Conservation (phyloP, 2,888 invertebrate species). For the Camponotus fellah region DNA sequence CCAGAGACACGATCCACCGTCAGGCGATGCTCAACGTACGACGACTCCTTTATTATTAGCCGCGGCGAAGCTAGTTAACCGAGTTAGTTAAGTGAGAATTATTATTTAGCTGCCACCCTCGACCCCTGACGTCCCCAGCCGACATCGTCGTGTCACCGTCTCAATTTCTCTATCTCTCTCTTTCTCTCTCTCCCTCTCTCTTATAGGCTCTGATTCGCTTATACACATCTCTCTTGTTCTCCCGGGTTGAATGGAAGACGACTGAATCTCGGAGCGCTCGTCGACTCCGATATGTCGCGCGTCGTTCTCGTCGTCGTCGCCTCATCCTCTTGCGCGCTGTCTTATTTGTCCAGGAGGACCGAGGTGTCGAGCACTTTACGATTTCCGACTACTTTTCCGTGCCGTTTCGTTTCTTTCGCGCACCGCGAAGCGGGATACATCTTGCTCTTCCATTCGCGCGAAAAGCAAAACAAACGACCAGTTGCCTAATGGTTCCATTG, state of each 20-base stretch:
- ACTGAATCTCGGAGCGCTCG: slow-evolving; percentile 45
- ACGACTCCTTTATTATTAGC: slow-evolving; percentile 85
- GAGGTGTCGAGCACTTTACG: slow-evolving; percentile 85
- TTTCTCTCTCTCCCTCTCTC: background rate
- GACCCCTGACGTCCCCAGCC: slow-evolving; percentile 42
- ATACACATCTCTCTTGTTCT: slow-evolving; percentile 28
- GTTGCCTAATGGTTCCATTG: background rate
- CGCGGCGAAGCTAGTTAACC: slow-evolving; percentile 84
- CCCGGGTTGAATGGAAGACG: slow-evolving; percentile 65
- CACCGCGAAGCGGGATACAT: slow-evolving; percentile 32
- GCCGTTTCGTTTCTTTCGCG: slow-evolving; percentile 73
- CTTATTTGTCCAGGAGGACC: slow-evolving; percentile 85
- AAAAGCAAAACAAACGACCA: slow-evolving; percentile 31
- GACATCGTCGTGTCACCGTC: slow-evolving; percentile 9
- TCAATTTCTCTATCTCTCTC: slow-evolving; percentile 12
- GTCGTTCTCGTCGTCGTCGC: slow-evolving; percentile 66
- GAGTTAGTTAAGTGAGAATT: slow-evolving; percentile 86
- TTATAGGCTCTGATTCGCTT: background rate
- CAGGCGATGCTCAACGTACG: slow-evolving; percentile 72
- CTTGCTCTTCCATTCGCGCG: background rate
- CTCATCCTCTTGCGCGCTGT: slow-evolving; percentile 74
- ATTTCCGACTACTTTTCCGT: slow-evolving; percentile 83
- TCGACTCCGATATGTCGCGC: slow-evolving; percentile 40
- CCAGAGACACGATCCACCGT: slow-evolving; percentile 53
- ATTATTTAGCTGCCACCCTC: slow-evolving; percentile 82